Percentiles rank a stretch among this genome's conserved stretches.
Conservation (phyloP, 64 coral and sea anemone genomes). For the Astreopora myriophthalma region DNA sequence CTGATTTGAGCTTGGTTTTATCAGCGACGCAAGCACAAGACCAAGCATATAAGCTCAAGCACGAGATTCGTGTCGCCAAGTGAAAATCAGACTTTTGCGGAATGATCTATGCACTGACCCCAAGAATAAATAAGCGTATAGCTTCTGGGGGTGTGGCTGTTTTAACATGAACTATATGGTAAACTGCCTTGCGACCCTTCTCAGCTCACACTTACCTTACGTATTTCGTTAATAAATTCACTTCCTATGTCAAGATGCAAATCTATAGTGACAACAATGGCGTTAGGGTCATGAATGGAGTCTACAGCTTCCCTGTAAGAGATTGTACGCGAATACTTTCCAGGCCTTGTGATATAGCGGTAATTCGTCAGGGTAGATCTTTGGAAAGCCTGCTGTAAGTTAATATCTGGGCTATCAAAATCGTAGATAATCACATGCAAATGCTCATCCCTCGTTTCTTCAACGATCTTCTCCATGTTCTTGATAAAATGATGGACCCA, state of each 20-base stretch:
- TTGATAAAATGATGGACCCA: slow-evolving; percentile 93
- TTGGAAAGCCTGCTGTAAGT: slow-evolving; percentile 23
- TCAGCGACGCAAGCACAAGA: too few relatives aligned
- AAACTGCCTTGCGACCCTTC: too few relatives aligned
- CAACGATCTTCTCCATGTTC: slow-evolving; percentile 56
- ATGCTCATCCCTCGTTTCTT: slow-evolving; percentile 69
- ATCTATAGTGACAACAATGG: slow-evolving; percentile 50
- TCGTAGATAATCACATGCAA: slow-evolving; percentile 79
- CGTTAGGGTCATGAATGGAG: slow-evolving; percentile 32
- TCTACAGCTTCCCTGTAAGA: slow-evolving; percentile 14
- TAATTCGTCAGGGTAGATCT: slow-evolving; percentile 15
- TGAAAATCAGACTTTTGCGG: too few relatives aligned
- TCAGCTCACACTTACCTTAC: slow-evolving; percentile 39
- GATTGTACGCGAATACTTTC: not conserved
- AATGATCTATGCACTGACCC: too few relatives aligned
- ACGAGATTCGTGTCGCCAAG: too few relatives aligned
- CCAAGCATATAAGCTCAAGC: too few relatives aligned
- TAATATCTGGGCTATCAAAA: slow-evolving; percentile 70
- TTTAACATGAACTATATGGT: too few relatives aligned
- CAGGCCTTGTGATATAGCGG: not conserved
- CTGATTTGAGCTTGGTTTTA: too few relatives aligned
- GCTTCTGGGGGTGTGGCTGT: too few relatives aligned
- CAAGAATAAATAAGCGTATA: too few relatives aligned
- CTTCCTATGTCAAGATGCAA: slow-evolving; percentile 54
- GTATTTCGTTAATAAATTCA: slow-evolving; percentile 54